Percentiles rank a stretch among this genome's conserved stretches.
Evolutionary conservation across 2,113 vertebrate genomes (phyloP).

Genomic region (Micromys minutus): DNA sequence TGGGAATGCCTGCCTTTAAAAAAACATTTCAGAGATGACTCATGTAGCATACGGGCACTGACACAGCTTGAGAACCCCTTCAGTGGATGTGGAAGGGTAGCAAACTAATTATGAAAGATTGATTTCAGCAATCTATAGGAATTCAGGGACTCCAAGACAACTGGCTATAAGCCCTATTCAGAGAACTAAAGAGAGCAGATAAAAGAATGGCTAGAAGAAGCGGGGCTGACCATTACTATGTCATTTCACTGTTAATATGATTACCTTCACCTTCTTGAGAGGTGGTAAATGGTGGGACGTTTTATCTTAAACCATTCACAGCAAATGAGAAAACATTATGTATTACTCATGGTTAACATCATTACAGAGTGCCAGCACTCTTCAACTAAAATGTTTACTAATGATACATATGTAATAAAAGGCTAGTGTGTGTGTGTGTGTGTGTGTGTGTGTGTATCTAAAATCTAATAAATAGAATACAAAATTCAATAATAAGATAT

Average conservation of each 20-base stretch:
- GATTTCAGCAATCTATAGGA: constrained; percentile 59
- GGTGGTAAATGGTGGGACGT: background rate
- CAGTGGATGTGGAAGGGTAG: constrained; percentile 43
- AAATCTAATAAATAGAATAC: background rate
- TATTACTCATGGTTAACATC: background rate
- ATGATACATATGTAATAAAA: background rate
- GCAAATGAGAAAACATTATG: constrained; percentile 42
- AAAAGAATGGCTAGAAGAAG: constrained; percentile 6
- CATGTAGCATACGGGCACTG: constrained; percentile 63
- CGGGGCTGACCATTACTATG: background rate
- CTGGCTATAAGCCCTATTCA: background rate
- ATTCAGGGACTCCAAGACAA: constrained; percentile 39
- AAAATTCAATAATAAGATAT: constrained; percentile 20
- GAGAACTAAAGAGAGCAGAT: constrained; percentile 13
- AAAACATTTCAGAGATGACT: constrained; percentile 60
- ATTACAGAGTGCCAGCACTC: background rate
- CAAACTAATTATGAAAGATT: constrained; percentile 61
- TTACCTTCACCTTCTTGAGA: background rate
- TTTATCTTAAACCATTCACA: background rate
- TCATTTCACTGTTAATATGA: background rate
- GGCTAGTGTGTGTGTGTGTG: too few relatives aligned
- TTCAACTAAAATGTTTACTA: constrained; percentile 7
- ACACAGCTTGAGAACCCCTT: constrained; percentile 47
- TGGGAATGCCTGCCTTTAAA: constrained; percentile 18
- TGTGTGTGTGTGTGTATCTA: too few relatives aligned